A percentile compares a stretch with the other conserved stretches of the same genome.
These are phyloP conservation scores for Maconellicoccus hirsutus DNA, from an alignment of 1,140 invertebrate genomes.

Conservation along the genomic window DNA sequence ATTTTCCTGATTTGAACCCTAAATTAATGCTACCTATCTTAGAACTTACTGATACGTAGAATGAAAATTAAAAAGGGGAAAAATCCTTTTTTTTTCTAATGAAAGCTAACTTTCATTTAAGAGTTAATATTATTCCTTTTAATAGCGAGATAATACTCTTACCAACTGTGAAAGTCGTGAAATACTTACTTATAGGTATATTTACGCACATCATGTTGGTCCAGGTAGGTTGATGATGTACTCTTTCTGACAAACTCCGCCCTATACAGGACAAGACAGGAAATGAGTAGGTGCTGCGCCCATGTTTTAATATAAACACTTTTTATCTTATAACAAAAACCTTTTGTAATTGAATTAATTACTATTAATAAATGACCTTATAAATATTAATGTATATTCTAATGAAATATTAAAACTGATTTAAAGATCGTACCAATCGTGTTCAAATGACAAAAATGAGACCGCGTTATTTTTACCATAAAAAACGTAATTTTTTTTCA, in stretches of 20 bases:
- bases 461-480: neutral
- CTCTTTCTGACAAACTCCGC: conserved; percentile 11
- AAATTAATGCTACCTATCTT: too few relatives aligned
- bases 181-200: too few relatives aligned
- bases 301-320: neutral
- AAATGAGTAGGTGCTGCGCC: conserved; percentile 18
- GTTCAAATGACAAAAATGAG: neutral
- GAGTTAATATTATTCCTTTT: neutral
- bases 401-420: conserved; percentile 14
- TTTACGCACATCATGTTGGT: conserved; percentile 11
- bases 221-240: conserved; percentile 22
- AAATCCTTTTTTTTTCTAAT: neutral
- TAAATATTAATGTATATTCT: conserved; percentile 13
- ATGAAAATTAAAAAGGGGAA: too few relatives aligned
- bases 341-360: conserved; percentile 19
- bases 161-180: neutral
- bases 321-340: conserved; percentile 6
- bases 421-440: neutral
- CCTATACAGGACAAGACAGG: conserved; percentile 13
- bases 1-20: too few relatives aligned
- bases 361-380: conserved; percentile 14
- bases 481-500: too few relatives aligned
- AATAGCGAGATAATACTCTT: conserved; percentile 12
- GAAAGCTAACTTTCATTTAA: neutral
- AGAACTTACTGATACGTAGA: too few relatives aligned